Conservation (phyloP, 1,140 invertebrate genomes). For the Aradophagus sp. region DNA sequence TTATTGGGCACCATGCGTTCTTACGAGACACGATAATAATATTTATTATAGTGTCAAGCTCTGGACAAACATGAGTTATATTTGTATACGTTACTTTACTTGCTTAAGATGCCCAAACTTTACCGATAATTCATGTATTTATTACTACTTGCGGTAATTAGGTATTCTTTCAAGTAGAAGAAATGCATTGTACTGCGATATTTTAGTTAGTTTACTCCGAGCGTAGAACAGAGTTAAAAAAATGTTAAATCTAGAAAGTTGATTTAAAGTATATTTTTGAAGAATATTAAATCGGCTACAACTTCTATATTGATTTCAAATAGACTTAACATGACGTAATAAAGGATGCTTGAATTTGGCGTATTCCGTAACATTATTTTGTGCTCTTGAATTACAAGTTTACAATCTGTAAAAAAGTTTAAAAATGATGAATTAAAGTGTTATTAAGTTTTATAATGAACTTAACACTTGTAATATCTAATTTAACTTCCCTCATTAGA, state of each 20-base stretch:
- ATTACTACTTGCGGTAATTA: conserved; percentile 20
- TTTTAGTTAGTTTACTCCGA: neutral
- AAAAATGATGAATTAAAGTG: no score
- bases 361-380: conserved; percentile 39
- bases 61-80: conserved; percentile 9
- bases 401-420: conserved; percentile 9
- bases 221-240: neutral
- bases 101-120: conserved; percentile 21
- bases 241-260: conserved; percentile 18
- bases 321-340: conserved; percentile 28
- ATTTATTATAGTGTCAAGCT: conserved; percentile 34
- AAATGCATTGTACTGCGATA: conserved; percentile 13
- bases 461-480: no score
- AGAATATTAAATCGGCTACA: conserved; percentile 6
- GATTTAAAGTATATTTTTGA: conserved; percentile 19
- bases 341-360: conserved; percentile 35
- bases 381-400: conserved; percentile 39
- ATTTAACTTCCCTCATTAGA: no score
- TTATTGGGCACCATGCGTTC: conserved; percentile 12
- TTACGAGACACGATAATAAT: conserved; percentile 35
- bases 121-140: conserved; percentile 42
- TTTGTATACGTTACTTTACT: conserved; percentile 35
- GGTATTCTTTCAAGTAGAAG: conserved; percentile 18
- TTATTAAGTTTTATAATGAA: no score
- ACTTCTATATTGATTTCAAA: conserved; percentile 22